These are phyloP conservation scores for Rhinella marina DNA, from an alignment of 2,797 vertebrate genomes.

Conservation along the genomic window DNA sequence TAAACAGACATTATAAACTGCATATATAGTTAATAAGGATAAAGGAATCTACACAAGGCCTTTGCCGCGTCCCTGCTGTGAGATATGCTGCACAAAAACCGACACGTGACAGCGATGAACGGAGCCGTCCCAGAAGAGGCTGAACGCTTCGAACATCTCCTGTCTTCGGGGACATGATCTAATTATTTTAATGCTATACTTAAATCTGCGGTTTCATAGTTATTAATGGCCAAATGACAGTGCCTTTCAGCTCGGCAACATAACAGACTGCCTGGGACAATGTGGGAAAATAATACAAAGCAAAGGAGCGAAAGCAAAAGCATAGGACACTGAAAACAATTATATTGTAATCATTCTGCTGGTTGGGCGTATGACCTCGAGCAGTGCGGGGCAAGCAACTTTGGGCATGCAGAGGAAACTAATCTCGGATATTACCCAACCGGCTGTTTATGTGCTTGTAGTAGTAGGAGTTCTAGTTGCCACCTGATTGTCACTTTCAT, in stretches of 20 bases:
- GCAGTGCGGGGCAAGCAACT: neutral
- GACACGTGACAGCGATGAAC: constrained; percentile 31
- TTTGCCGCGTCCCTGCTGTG: neutral
- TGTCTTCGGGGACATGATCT: constrained; percentile 22
- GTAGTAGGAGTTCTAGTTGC: no score
- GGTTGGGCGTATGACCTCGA: neutral
- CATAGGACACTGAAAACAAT: neutral
- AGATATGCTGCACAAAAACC: constrained; percentile 23
- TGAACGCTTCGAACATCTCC: constrained; percentile 21
- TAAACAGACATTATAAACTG: neutral
- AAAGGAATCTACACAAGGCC: neutral
- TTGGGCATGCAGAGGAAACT: neutral
- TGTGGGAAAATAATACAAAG: neutral
- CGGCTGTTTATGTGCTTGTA: no score
- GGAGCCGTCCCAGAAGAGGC: constrained; percentile 30
- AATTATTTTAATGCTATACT: constrained; percentile 31
- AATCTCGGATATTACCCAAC: no score
- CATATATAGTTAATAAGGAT: constrained; percentile 24
- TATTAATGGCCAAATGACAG: constrained; percentile 25
- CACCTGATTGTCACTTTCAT: no score
- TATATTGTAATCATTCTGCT: neutral
- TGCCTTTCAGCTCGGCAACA: constrained; percentile 10
- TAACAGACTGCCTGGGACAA: neutral
- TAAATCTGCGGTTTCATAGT: constrained; percentile 21
- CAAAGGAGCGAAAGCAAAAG: neutral